phyloP scores from a whole-genome alignment of 2,113 vertebrate species.

The Phrynosoma blainvillii region DNA sequence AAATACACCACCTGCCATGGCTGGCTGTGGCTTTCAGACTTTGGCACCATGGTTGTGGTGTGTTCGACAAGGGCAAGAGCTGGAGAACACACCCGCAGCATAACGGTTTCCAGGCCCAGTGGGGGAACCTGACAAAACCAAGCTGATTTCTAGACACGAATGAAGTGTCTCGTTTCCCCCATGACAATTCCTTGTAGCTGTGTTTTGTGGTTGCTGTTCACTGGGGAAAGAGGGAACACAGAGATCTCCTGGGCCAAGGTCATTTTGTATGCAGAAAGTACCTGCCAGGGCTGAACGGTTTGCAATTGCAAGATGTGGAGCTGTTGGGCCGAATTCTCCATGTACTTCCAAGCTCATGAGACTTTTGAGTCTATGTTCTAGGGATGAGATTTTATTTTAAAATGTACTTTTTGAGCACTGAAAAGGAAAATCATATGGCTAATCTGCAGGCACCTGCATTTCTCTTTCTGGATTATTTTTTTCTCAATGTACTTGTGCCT shows the following conservation, averaged over 20 bases:
- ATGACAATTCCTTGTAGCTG: slow-evolving; percentile 7
- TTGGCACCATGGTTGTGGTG: neutral
- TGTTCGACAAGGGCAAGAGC: slow-evolving; percentile 14
- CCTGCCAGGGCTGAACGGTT: too few relatives aligned
- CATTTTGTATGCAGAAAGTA: neutral
- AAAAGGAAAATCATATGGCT: neutral
- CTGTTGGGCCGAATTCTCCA: neutral
- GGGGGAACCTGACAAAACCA: slow-evolving; percentile 54
- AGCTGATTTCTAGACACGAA: slow-evolving; percentile 52
- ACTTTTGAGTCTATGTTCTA: too few relatives aligned
- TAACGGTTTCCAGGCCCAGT: slow-evolving; percentile 4
- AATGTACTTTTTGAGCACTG: neutral
- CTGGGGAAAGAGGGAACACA: neutral
- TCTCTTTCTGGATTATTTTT: neutral
- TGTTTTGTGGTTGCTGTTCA: neutral
- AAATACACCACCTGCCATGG: neutral
- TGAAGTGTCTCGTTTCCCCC: slow-evolving; percentile 9
- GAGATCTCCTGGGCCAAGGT: neutral
- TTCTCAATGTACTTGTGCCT: too few relatives aligned
- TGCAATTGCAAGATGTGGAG: neutral
- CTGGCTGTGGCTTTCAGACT: neutral
- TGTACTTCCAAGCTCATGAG: neutral
- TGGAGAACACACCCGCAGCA: neutral
- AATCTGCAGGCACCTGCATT: neutral
- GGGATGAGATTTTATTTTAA: too few relatives aligned